Base-by-base conservation (phyloP, 2,797 vertebrate species). In the Acipenser transmontanus region DNA sequence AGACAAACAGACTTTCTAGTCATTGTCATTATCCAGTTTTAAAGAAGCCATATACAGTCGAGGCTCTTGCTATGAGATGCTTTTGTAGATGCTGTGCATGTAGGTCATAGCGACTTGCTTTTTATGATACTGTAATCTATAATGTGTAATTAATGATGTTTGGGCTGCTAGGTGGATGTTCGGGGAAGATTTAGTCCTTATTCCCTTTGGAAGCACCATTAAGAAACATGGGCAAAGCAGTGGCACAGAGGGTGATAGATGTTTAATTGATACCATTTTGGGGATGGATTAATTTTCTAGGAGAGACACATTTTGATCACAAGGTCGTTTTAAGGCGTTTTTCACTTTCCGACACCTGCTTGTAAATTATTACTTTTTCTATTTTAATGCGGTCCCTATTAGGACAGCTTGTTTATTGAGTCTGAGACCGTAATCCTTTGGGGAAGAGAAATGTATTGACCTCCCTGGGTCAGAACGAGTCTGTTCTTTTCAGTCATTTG, bases 401-500 rank as follows among this genome's bases (percentile, higher is more conserved):
- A 57, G 54, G 54, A n/a, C 54, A 57, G 54, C 54, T 57, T 57
- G 54, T 57, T 14, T 57, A 57, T n/a, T 7, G 54, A 57, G 54
- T 57, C 54, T 13, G 6, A 57, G 54, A 57, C 1, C 7, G 54
- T 57, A 57, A 57, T 57, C 14, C 54, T 57, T n/a, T n/a, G 54
- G 14, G 34, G 34, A 34, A 57, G 54, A 57, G 54, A 57, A 57
- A 57, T 57, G 54, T 57, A n/a, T 52, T 57, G 54, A 57, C 12
- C 54, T 11, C 7, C 34, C 54, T 11, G 54, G 54, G 9, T 57
- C 12, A 57, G 54, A 13, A 57, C 14, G 54, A 57, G 54, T 12
- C 54, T 57, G 54, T 57, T 57, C 54, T 57, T 57, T 57, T 57
- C 54, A 57, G 54, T 6, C 54, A 12, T 57, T 57, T 12, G 54